These are phyloP conservation scores for Labroides dimidiatus DNA, from an alignment of 2,797 vertebrate genomes.

Conservation along the genomic window DNA sequence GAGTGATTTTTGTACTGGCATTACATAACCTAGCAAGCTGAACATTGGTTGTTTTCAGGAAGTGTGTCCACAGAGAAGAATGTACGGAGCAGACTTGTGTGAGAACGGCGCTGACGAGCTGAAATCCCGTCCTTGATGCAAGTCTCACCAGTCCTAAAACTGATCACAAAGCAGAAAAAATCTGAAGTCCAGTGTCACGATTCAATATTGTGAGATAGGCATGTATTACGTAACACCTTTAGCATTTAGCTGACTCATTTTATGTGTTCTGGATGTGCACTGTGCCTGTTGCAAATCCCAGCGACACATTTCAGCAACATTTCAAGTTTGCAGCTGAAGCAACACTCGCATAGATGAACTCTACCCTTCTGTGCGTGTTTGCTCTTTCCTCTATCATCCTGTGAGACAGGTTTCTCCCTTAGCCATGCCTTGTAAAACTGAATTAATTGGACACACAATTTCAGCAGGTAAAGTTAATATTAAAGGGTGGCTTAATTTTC, in stretches of 20 bases:
- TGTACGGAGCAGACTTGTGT: slow-evolving; percentile 55
- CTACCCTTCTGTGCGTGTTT: too few relatives aligned
- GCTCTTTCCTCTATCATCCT: neutral
- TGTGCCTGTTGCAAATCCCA: neutral
- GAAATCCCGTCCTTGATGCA: slow-evolving; percentile 14
- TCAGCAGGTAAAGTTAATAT: neutral
- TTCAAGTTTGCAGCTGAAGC: slow-evolving; percentile 17
- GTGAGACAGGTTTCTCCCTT: neutral
- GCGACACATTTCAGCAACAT: neutral
- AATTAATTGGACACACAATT: neutral
- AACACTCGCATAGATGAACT: neutral
- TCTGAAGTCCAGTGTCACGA: slow-evolving; percentile 59
- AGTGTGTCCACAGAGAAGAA: slow-evolving; percentile 62
- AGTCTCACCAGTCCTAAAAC: slow-evolving; percentile 15
- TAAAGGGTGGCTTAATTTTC: neutral
- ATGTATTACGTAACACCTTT: slow-evolving; percentile 42
- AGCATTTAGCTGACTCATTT: slow-evolving; percentile 50
- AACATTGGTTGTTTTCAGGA: slow-evolving; percentile 69
- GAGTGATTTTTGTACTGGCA: slow-evolving; percentile 43
- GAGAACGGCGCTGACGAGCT: slow-evolving; percentile 27
- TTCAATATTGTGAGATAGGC: slow-evolving; percentile 30
- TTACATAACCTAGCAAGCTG: slow-evolving; percentile 67
- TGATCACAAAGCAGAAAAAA: slow-evolving; percentile 10
- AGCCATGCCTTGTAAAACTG: neutral
- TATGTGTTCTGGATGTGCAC: slow-evolving; percentile 20